A percentile compares a stretch with the other conserved stretches of the same genome.
Conservation (phyloP, 2,113 vertebrate species). For the Neoarius graeffei region DNA sequence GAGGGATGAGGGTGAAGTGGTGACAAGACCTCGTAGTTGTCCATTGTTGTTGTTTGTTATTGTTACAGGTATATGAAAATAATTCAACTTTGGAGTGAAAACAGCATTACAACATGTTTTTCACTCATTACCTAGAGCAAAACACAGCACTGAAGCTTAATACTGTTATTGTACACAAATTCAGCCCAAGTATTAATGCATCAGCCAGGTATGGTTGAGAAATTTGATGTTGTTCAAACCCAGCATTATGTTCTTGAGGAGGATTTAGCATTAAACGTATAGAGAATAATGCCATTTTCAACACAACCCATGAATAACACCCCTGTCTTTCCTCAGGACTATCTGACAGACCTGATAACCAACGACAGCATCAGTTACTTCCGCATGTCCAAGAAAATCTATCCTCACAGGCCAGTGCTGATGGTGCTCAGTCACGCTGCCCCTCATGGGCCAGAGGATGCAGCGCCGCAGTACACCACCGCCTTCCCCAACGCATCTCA, state of each 20-base stretch:
- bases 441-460: slow-evolving; percentile 91
- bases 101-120: not conserved
- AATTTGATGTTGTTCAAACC: not conserved
- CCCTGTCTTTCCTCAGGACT: slow-evolving; percentile 77
- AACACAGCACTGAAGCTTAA: not conserved
- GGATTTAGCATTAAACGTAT: not conserved
- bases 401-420: slow-evolving; percentile 89
- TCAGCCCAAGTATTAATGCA: not conserved
- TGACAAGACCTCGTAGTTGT: no score
- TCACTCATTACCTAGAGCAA: not conserved
- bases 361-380: slow-evolving; percentile 92
- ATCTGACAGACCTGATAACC: slow-evolving; percentile 95
- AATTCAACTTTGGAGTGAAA: not conserved
- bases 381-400: slow-evolving; percentile 89
- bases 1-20: no score
- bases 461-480: slow-evolving; percentile 88
- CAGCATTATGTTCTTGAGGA: not conserved
- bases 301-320: not conserved
- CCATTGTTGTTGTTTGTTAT: no score
- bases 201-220: not conserved
- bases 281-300: not conserved
- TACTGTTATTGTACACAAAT: not conserved
- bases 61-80: not conserved
- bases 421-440: slow-evolving; percentile 96
- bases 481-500: slow-evolving; percentile 94